A percentile compares a stretch with the other conserved stretches of the same genome.
phyloP scores from a whole-genome alignment of 2,888 invertebrate genomes.

The Eristalinus aeneus region DNA sequence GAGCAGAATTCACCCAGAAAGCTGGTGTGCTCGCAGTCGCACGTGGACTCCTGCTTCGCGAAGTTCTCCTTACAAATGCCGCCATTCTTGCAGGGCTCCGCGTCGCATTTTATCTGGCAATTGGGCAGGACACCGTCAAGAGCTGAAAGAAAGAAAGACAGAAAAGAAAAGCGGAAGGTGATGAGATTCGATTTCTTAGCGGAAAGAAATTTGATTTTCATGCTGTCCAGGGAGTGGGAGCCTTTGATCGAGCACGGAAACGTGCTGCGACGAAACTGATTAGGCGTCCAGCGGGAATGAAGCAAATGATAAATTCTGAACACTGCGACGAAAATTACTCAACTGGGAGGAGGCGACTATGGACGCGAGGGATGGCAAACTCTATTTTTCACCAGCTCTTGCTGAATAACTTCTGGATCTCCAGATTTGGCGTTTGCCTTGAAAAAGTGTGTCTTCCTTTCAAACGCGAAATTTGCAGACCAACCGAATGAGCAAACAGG shows the following conservation, averaged over 20 bases:
- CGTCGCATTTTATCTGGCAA: constrained; percentile 94
- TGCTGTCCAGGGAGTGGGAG: background rate
- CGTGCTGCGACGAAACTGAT: background rate
- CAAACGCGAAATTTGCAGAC: no score
- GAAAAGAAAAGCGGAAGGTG: background rate
- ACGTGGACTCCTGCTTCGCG: constrained; percentile 90
- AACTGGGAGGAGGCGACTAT: no score
- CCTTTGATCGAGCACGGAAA: background rate
- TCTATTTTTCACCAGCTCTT: no score
- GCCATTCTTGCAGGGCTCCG: constrained; percentile 92
- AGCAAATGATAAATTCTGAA: background rate
- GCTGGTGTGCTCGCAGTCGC: constrained; percentile 94
- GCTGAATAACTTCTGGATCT: no score
- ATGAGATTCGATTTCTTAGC: background rate
- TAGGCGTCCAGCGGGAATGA: background rate
- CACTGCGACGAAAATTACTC: background rate
- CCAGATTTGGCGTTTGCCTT: no score
- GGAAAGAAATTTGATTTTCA: background rate
- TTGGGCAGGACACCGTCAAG: constrained; percentile 87
- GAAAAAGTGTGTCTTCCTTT: no score
- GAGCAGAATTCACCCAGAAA: constrained; percentile 94
- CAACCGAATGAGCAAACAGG: no score
- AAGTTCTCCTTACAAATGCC: constrained; percentile 95
- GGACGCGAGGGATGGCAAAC: background rate
- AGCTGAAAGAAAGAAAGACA: constrained; percentile 78